Conservation (phyloP, 92 coral and sea anemone species). For the Plumapathes pennacea region DNA sequence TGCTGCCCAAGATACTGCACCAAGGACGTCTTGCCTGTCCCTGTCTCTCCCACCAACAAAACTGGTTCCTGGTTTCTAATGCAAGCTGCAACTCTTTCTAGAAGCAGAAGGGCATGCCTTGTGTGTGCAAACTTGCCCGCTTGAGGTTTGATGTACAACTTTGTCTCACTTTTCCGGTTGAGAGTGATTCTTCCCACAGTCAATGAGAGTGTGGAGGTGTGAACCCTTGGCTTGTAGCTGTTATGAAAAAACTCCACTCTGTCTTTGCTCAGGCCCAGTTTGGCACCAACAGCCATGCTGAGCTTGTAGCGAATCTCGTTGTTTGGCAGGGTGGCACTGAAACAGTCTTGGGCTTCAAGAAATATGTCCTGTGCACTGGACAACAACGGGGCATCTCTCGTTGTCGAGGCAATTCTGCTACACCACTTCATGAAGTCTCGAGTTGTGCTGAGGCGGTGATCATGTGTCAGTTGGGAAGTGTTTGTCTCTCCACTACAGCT, state of each 20-base stretch:
- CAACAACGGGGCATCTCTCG: conserved; percentile 54
- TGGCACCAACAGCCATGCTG: conserved; percentile 87
- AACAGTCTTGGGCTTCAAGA: conserved; percentile 94
- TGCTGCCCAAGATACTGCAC: conserved; percentile 79
- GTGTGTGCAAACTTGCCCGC: conserved; percentile 82
- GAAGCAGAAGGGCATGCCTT: conserved; percentile 77
- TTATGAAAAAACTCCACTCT: conserved; percentile 79
- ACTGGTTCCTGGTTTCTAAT: conserved; percentile 86
- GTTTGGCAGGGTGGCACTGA: conserved; percentile 80
- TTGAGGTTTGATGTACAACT: background rate
- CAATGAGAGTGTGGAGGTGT: conserved; percentile 64
- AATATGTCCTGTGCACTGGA: conserved; percentile 77
- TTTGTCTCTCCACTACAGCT: conserved; percentile 50
- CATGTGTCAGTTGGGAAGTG: conserved; percentile 47
- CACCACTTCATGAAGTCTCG: conserved; percentile 96
- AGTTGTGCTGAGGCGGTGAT: conserved; percentile 78
- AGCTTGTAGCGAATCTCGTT: conserved; percentile 47
- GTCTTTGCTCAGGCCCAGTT: conserved; percentile 79
- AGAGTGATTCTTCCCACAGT: conserved; percentile 84
- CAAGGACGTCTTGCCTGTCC: conserved; percentile 96
- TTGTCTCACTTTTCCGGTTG: conserved; percentile 32
- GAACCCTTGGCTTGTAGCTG: conserved; percentile 82
- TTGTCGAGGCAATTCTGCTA: conserved; percentile 56
- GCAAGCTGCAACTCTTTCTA: conserved; percentile 86
- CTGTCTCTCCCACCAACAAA: conserved; percentile 95